Evolutionary conservation across 2,113 vertebrate genomes (phyloP), one percentile per base, ranked within the genome.

Genomic region (Anser brachyrhynchus): DNA sequence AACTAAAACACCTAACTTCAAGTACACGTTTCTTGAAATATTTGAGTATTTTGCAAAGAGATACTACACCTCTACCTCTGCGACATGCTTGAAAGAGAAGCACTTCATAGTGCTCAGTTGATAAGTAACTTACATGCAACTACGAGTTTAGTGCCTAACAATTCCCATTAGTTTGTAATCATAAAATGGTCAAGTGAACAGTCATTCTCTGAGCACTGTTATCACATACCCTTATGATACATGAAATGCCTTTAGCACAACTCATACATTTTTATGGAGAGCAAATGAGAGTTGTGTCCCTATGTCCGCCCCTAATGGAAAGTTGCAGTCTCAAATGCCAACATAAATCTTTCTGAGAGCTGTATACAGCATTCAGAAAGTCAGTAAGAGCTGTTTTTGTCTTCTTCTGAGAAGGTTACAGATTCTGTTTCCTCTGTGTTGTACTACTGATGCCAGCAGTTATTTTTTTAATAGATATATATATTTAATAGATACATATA

Each of bases 171-270:
- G 66, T 83, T 82, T 91, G 75, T 65, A 93, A 83, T 91, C 84
- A 80, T 95, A 93, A 95, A 96, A 93, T 94, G 82, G 84, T 95
- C 91, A 96, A 93, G 77, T 92, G 91, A 95, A n/a, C 93, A 94
- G 87, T 92, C 85, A 84, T 89, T 92, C 84, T 83, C 74, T 44
- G 74, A 87, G 37, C 44, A 93, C 55, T 3, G 2, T 92, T 96
- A 82, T 72, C 7, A 1, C 66, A 44, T 54, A 65, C 75, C 74
- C 81, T 89, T 87, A 72, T 82, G 89, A 82, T 49, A 91, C 89
- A 87, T 69, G 28, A 91, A 95, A 82, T 82, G 49, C 44, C 81
- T 95, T 92, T 82, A 84, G 81, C 54, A 91, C 86, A 74, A 81
- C 86, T 93, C 81, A 87, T 46, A 14, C 73, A 95, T 91, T 97